Percentiles rank a stretch among this genome's conserved stretches.
These are phyloP conservation scores for Sorex fumeus DNA, from an alignment of 2,113 vertebrate species.

Conservation along the genomic window DNA sequence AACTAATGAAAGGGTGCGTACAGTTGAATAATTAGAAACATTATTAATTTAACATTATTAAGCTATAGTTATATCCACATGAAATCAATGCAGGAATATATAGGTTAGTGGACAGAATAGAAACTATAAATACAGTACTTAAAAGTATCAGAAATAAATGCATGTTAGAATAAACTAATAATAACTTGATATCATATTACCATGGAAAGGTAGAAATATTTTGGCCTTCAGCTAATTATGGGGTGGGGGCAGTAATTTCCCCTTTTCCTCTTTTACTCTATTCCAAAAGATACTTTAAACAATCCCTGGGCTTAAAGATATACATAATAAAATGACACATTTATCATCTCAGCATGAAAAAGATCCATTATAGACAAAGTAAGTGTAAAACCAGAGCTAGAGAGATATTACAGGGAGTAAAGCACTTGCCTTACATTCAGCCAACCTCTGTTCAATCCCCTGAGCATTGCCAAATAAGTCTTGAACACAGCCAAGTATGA, in stretches of 20 bases:
- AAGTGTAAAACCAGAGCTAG: constrained; percentile 38
- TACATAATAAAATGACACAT: not conserved
- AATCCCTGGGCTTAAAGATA: constrained; percentile 7
- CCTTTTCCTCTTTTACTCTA: constrained; percentile 30
- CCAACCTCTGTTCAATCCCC: too few relatives aligned
- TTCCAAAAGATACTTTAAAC: constrained; percentile 11
- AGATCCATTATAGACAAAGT: constrained; percentile 34
- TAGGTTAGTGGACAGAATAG: not conserved
- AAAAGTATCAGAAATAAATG: too few relatives aligned
- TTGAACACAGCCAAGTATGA: too few relatives aligned
- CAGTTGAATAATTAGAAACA: constrained; percentile 17
- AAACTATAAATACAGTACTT: not conserved
- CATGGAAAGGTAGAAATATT: constrained; percentile 42
- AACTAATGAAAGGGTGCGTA: not conserved
- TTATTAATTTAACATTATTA: constrained; percentile 37
- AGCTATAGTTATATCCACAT: not conserved
- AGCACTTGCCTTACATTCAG: too few relatives aligned
- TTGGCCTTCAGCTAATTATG: constrained; percentile 21
- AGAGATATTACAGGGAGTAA: too few relatives aligned
- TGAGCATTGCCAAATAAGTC: too few relatives aligned
- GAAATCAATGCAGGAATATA: not conserved
- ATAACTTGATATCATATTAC: constrained; percentile 30
- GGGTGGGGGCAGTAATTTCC: not conserved
- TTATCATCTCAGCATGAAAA: constrained; percentile 44
- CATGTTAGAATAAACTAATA: constrained; percentile 24